These are phyloP conservation scores for Leptobrachium leishanense DNA, from an alignment of 2,113 vertebrate genomes.

Conservation along the genomic window DNA sequence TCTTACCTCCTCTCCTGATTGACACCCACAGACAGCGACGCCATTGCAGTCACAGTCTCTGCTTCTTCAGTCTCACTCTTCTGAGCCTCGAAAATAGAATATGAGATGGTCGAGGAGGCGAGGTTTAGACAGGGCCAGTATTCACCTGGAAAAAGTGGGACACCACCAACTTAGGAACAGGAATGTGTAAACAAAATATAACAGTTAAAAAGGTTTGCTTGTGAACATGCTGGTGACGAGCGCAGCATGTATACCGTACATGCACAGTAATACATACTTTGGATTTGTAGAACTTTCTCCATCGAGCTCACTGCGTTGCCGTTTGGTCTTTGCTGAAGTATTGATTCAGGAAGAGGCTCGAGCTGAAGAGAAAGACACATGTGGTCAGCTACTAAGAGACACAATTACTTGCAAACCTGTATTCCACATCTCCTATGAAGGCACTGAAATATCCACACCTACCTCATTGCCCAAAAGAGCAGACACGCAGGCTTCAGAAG, in stretches of 20 bases:
- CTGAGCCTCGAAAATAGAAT: constrained; percentile 86
- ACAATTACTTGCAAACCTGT: neutral
- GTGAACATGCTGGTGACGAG: no score
- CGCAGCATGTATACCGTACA: no score
- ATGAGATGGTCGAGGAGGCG: constrained; percentile 74
- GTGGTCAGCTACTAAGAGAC: neutral
- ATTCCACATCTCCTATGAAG: no score
- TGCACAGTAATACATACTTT: constrained; percentile 74
- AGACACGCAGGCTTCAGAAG: constrained; percentile 93
- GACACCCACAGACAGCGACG: constrained; percentile 89
- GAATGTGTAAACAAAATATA: neutral
- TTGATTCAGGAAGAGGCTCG: constrained; percentile 83
- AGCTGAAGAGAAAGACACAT: constrained; percentile 60
- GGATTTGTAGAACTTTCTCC: constrained; percentile 90
- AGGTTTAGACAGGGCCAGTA: constrained; percentile 91
- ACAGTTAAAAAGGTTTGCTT: neutral
- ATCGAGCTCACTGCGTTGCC: constrained; percentile 86
- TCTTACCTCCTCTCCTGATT: constrained; percentile 83
- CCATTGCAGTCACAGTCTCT: constrained; percentile 95
- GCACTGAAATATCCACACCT: constrained; percentile 34
- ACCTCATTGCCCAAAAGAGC: constrained; percentile 95
- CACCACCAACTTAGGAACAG: constrained; percentile 19
- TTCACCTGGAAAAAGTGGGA: constrained; percentile 73
- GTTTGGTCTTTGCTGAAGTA: constrained; percentile 87
- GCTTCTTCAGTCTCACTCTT: constrained; percentile 88